Percentiles rank a stretch among this genome's conserved stretches.
Conservation (phyloP, 2,888 invertebrate species). For the Glyphotaelius pellucidus region DNA sequence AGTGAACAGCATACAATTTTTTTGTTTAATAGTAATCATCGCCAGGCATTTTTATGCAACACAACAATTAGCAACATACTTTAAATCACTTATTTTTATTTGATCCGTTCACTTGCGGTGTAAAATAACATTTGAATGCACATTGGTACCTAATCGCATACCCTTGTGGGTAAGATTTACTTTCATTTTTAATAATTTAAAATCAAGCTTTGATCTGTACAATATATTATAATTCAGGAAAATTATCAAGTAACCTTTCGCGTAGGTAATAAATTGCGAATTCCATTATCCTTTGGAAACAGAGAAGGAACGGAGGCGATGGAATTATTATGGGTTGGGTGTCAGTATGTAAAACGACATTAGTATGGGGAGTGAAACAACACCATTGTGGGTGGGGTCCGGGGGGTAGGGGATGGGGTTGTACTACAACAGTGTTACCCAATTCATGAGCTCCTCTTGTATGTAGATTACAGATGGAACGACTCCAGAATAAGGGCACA, state of each 20-base stretch:
- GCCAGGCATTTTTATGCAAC: too few relatives aligned
- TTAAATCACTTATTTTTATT: too few relatives aligned
- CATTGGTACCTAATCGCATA: too few relatives aligned
- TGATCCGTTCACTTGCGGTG: too few relatives aligned
- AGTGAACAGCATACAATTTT: too few relatives aligned
- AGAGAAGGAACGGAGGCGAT: not conserved
- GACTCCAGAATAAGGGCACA: slow-evolving; percentile 38
- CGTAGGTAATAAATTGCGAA: slow-evolving; percentile 16
- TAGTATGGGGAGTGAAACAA: not conserved
- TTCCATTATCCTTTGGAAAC: slow-evolving; percentile 28
- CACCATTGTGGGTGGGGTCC: not conserved
- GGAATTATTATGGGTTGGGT: not conserved
- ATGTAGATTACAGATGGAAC: slow-evolving; percentile 42
- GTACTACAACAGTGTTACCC: slow-evolving; percentile 37
- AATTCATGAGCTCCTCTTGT: slow-evolving; percentile 41
- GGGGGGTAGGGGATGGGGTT: not conserved
- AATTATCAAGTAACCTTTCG: not conserved
- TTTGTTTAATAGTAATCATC: too few relatives aligned
- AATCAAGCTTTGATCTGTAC: not conserved
- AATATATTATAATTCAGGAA: not conserved
- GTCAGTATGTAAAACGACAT: not conserved
- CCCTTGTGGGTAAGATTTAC: too few relatives aligned
- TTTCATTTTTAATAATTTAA: not conserved
- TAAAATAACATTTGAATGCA: too few relatives aligned
- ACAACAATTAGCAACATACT: too few relatives aligned